Percentiles rank a stretch among this genome's conserved stretches.
Evolutionary conservation across 2,113 vertebrate genomes (phyloP).

Genomic region (Addax nasomaculatus): DNA sequence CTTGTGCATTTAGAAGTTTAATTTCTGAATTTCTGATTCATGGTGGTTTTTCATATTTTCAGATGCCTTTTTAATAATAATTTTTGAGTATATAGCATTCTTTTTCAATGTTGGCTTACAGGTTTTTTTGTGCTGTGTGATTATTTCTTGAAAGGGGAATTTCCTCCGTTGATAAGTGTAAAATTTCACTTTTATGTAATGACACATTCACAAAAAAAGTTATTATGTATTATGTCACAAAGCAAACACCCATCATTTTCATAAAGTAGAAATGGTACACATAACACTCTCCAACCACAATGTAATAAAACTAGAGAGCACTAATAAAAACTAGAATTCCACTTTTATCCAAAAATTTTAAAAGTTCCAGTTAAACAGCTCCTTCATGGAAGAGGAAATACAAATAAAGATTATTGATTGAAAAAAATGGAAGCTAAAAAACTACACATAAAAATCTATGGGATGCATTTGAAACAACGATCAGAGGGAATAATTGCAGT

Average conservation of each 20-base stretch:
- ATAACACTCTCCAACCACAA: not conserved
- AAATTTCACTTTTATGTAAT: not conserved
- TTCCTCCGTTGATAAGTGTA: not conserved
- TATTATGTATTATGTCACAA: not conserved
- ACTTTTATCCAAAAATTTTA: not conserved
- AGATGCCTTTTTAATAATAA: not conserved
- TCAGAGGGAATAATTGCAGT: not conserved
- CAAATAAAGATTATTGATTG: not conserved
- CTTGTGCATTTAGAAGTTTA: not conserved
- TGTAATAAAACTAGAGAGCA: not conserved
- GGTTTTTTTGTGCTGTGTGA: not conserved
- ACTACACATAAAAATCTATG: not conserved
- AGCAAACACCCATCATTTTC: not conserved
- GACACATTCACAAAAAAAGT: not conserved
- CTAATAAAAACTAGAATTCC: not conserved
- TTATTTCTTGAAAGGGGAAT: not conserved
- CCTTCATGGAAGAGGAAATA: not conserved
- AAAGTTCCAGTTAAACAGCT: not conserved
- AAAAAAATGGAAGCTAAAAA: not conserved
- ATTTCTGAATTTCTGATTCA: not conserved
- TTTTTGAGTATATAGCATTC: not conserved
- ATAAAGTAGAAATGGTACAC: not conserved
- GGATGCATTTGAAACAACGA: not conserved
- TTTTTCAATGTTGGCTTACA: not conserved
- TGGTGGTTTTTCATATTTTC: not conserved